Evolutionary conservation across 2,113 vertebrate species (phyloP), one percentile per base, ranked within the genome.

Genomic region (Apeltes quadracus): DNA sequence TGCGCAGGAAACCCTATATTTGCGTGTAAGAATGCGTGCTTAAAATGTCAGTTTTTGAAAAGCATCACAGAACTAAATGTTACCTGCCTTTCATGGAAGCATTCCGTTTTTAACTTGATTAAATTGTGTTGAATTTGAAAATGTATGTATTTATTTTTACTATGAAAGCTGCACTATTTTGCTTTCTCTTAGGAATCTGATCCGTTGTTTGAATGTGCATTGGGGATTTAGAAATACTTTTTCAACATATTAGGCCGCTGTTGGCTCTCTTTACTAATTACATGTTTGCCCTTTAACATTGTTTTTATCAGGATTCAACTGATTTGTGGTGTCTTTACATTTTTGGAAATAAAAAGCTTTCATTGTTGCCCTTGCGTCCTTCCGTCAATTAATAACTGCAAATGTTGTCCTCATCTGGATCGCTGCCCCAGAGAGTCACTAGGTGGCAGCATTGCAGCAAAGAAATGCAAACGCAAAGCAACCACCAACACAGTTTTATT

Each of bases 381-480:
- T n/a, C n/a, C n/a, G n/a, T n/a, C n/a, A 27, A 8, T 58, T 14
- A 66, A 18, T 43, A 22, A 44, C 23, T 20, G 3, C 16, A 38
- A 59, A 59, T 7, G 0, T 59, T 51, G 3, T 1, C 39, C 5
- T 48, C 10, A 25, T 75, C 5, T 75, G 27, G 15, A 38, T 48
- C 22, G n/a, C 25, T 69, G 18, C 64, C 16, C 20, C 29, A 73
- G 15, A 34, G 4, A 20, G 55, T 27, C 86, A 81, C 80, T 79
- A 10, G 85, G 64, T 72, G 88, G 87, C 75, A 90, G 86, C 50
- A 85, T 0, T 80, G 68, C 62, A 63, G 14, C 75, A 75, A 13
- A 8, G 29, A 22, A 48, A 62, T 41, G 20, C 12, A n/a, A 1
- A 4, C n/a, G n/a, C n/a, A n/a, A n/a, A n/a, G 8, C 8, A 18